phyloP scores from a whole-genome alignment of 2,113 vertebrate genomes.

The Columba livia region DNA sequence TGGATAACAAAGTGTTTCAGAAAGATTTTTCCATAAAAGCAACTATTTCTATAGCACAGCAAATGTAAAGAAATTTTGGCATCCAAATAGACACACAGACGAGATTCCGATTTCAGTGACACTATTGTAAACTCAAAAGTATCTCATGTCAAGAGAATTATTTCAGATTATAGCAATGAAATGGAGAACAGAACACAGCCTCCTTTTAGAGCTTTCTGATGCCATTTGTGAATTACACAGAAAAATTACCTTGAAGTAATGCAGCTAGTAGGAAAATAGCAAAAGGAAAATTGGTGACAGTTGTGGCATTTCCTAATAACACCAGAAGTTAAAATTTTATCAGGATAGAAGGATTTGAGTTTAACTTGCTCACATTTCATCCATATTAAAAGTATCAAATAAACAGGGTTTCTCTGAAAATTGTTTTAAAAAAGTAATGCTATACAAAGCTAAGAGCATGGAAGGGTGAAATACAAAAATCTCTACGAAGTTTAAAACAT shows the following conservation, averaged over 20 bases:
- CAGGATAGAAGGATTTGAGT: not conserved
- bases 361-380: not conserved
- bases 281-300: not conserved
- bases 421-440: not conserved
- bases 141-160: slow-evolving; percentile 13
- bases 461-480: not conserved
- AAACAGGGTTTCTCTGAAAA: not conserved
- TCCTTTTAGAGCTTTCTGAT: not conserved
- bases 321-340: not conserved
- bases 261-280: not conserved
- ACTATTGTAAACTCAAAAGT: not conserved
- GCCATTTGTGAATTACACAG: slow-evolving; percentile 12
- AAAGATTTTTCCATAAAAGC: slow-evolving; percentile 13
- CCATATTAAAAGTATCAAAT: not conserved
- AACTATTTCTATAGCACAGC: not conserved
- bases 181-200: slow-evolving; percentile 3
- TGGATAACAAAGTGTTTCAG: not conserved
- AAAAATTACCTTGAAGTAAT: slow-evolving; percentile 11
- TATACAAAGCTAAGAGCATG: not conserved
- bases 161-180: not conserved
- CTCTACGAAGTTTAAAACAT: not conserved
- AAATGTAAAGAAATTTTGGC: not conserved
- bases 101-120: not conserved
- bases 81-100: not conserved
- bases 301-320: not conserved